Percentiles rank a stretch among this genome's conserved stretches.
Evolutionary conservation across 2,113 vertebrate species (phyloP).

Genomic region (Hypanus sabinus): DNA sequence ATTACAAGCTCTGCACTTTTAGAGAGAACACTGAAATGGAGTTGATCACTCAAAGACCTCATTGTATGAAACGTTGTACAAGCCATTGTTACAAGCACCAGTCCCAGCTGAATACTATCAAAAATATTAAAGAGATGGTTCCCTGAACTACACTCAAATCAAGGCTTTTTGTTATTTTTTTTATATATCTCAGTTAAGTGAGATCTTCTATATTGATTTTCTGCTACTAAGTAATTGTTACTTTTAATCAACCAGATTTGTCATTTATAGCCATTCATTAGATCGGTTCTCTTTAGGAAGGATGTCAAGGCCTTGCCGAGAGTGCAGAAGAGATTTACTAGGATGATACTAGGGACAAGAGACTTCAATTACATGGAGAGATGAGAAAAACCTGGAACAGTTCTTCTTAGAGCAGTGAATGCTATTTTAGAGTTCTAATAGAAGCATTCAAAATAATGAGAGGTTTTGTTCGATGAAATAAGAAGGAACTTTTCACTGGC

Average conservation of each 20-base stretch:
- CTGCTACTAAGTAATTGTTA: background rate
- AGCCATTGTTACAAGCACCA: background rate
- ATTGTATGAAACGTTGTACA: background rate
- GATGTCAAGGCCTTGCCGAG: too few species aligned
- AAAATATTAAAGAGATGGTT: background rate
- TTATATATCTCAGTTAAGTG: background rate
- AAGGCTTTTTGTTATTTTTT: background rate
- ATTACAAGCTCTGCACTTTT: background rate
- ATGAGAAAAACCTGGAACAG: too few species aligned
- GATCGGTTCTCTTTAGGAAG: background rate
- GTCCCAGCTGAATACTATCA: background rate
- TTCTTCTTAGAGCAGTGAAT: too few species aligned
- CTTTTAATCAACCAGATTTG: conserved; percentile 8
- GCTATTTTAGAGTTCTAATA: too few species aligned
- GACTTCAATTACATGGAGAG: too few species aligned
- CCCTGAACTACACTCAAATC: background rate
- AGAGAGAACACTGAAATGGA: background rate
- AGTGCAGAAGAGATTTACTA: too few species aligned
- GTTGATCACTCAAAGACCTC: background rate
- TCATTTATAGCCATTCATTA: background rate
- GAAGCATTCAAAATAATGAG: too few species aligned
- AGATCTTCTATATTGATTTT: background rate
- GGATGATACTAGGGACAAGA: too few species aligned
- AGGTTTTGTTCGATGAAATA: too few species aligned
- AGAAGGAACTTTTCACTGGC: too few species aligned